A percentile compares a stretch with the other conserved stretches of the same genome.
Conservation (phyloP, 2,888 invertebrate genomes). For the Thereva unica region DNA sequence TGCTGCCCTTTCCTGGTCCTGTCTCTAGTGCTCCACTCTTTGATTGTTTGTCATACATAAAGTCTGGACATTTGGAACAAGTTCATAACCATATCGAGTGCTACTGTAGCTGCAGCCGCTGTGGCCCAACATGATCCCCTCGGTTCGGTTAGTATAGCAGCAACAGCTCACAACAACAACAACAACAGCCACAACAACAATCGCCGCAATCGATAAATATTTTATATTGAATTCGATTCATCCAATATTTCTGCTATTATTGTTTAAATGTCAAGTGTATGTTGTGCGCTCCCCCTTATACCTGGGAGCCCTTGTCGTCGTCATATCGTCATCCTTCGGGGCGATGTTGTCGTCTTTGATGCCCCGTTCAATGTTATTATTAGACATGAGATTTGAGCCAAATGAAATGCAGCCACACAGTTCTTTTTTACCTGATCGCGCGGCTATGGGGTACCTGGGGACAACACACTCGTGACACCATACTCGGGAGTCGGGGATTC, state of each 20-base stretch:
- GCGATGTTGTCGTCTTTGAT: slow-evolving; percentile 21
- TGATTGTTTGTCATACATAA: slow-evolving; percentile 35
- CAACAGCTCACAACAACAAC: background rate
- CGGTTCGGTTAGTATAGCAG: background rate
- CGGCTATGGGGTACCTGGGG: background rate
- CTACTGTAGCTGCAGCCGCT: slow-evolving; percentile 9
- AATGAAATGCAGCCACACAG: slow-evolving; percentile 21
- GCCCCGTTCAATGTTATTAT: slow-evolving; percentile 19
- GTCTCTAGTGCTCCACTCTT: slow-evolving; percentile 5
- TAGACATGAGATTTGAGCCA: slow-evolving; percentile 20
- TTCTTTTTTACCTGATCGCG: background rate
- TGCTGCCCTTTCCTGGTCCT: slow-evolving; percentile 11
- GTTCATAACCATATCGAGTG: slow-evolving; percentile 33
- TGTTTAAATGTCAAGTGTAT: slow-evolving; percentile 30
- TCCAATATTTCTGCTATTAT: slow-evolving; percentile 33
- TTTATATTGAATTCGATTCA: slow-evolving; percentile 26
- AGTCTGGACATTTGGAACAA: slow-evolving; percentile 34
- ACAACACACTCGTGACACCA: slow-evolving; percentile 27
- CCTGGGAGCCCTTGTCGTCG: background rate
- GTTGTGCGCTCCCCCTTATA: background rate
- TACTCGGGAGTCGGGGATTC: slow-evolving; percentile 11
- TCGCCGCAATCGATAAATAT: slow-evolving; percentile 1
- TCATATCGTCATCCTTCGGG: background rate
- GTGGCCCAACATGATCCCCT: slow-evolving; percentile 7
- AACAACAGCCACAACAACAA: background rate